Evolutionary conservation across 2,113 vertebrate species (phyloP), one percentile per base, ranked within the genome.

Genomic region (Penelope pileata): DNA sequence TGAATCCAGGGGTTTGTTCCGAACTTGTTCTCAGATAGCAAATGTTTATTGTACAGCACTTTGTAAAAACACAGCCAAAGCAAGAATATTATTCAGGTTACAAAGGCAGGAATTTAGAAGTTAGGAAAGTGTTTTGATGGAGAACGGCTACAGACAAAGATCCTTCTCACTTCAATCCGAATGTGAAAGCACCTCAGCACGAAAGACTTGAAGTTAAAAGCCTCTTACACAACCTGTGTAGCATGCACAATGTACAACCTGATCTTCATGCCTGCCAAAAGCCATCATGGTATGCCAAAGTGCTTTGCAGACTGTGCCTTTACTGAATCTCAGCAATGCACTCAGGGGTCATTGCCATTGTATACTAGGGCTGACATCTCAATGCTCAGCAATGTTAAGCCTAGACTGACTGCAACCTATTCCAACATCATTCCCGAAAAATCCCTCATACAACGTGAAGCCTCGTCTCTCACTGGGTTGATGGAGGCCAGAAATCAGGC

Each of bases 311-410:
- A 27, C 27, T 17, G 3, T 21, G 51, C 29, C 23, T 19, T 22
- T 38, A 17, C 36, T 15, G 48, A 70, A 45, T 63, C 27, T 58
- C 83, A 62, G 30, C 45, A 42, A 21, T 7, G 24, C 24, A 18
- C n/a, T 53, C 1, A 1, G 64, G 40, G 24, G 9, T 32, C 76
- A 34, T 22, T 22, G 62, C 54, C 3, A 0, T 23, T 59, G 15
- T 68, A 11, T 21, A 12, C 4, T 15, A n/a, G 12, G 62, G 38
- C 7, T 68, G 45, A n/a, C 12, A 9, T 40, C 23, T 67, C 67
- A 17, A 14, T 0, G 1, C 4, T 47, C 17, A 16, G 40, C 4
- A 5, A 54, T 12, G 21, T 62, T n/a, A 47, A 77, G 48, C 30
- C 21, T 14, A 22, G 51, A 15, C 38, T 32, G 38, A 53, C 38